These are phyloP conservation scores for Hippocampus mohnikei DNA, from an alignment of 2,113 vertebrate species.

Conservation along the genomic window DNA sequence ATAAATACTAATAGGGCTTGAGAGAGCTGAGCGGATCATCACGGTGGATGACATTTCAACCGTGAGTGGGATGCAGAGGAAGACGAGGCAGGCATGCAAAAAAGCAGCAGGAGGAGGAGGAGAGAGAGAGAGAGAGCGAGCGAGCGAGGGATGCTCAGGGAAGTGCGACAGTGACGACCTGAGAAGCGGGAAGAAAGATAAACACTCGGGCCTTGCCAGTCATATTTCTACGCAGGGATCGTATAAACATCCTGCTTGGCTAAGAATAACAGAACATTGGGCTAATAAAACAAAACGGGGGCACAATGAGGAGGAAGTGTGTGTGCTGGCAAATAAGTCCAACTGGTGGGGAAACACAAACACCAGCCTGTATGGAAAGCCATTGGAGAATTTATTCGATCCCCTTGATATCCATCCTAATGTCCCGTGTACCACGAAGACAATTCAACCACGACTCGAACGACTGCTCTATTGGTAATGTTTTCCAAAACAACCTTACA, in stretches of 20 bases:
- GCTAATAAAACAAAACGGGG: constrained; percentile 73
- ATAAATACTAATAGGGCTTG: constrained; percentile 26
- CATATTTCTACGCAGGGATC: constrained; percentile 72
- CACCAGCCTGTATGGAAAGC: neutral
- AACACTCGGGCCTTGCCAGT: constrained; percentile 69
- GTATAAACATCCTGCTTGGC: constrained; percentile 78
- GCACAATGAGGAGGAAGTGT: constrained; percentile 66
- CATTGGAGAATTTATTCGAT: neutral
- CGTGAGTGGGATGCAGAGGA: constrained; percentile 17
- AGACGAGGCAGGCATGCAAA: constrained; percentile 25
- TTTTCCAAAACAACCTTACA: too few species aligned
- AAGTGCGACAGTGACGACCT: constrained; percentile 49
- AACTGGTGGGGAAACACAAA: constrained; percentile 45
- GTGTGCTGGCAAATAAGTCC: constrained; percentile 26
- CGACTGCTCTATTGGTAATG: too few species aligned
- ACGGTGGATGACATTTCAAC: constrained; percentile 37
- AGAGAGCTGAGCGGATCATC: constrained; percentile 35
- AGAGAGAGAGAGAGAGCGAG: constrained; percentile 2
- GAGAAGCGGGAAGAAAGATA: constrained; percentile 61
- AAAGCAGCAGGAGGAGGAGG: neutral
- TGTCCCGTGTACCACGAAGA: too few species aligned
- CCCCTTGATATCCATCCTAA: neutral
- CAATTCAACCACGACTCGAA: too few species aligned
- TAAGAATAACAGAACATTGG: constrained; percentile 76
- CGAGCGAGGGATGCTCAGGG: constrained; percentile 19